A percentile compares a stretch with the other conserved stretches of the same genome.
Conservation (phyloP, 1,140 invertebrate genomes). For the Pygmarrhopalites habei region DNA sequence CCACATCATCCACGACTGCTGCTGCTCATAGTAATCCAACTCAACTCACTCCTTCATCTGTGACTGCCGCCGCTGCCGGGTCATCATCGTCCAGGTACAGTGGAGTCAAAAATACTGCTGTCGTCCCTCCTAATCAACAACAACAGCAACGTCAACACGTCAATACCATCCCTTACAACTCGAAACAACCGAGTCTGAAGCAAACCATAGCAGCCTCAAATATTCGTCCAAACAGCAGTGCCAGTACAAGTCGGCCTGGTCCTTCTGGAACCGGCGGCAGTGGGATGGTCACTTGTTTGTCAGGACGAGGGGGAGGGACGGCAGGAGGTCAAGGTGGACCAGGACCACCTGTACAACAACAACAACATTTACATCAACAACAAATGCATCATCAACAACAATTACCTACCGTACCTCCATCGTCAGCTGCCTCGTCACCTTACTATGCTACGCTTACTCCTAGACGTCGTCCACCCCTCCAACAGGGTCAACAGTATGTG, state of each 20-base stretch:
- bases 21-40: no score
- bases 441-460: no score
- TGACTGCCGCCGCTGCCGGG: no score
- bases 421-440: neutral
- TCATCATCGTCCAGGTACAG: no score
- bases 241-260: neutral
- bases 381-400: no score
- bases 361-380: neutral
- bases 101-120: no score
- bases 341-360: conserved; percentile 3
- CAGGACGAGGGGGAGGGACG: conserved; percentile 1
- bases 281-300: neutral
- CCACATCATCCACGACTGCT: no score
- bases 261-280: conserved; percentile 1
- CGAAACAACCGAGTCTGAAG: no score
- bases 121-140: neutral
- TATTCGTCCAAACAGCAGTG: neutral
- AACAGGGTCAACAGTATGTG: no score
- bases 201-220: conserved; percentile 5
- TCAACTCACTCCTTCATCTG: no score
- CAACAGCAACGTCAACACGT: neutral
- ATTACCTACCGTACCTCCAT: no score
- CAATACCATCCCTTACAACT: neutral
- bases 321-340: neutral
- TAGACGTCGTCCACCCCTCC: no score